Evolutionary conservation across 2,888 invertebrate genomes (phyloP).

Genomic region (Patella depressa): DNA sequence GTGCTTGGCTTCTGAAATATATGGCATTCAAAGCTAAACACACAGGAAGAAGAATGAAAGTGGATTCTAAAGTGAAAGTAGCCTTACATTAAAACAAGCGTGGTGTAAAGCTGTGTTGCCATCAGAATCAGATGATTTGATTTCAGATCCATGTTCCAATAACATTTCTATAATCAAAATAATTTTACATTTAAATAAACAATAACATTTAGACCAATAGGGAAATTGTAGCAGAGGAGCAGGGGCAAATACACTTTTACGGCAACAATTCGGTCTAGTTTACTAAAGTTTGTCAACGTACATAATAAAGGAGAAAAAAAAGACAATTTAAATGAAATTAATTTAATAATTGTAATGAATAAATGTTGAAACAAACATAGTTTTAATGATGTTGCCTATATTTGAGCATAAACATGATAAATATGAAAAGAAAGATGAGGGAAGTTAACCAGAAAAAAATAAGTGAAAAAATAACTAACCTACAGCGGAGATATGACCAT

Average conservation of each 20-base stretch:
- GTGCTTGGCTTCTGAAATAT: no score
- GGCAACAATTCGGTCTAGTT: no score
- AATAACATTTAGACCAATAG: no score
- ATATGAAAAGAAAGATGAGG: no score
- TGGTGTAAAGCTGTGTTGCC: slow-evolving; percentile 78
- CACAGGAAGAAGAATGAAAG: no score
- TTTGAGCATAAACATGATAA: no score
- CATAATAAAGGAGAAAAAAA: not conserved
- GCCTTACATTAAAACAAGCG: slow-evolving; percentile 75
- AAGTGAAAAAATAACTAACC: slow-evolving; percentile 68
- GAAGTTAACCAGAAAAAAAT: no score
- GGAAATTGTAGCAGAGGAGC: no score
- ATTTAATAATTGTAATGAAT: not conserved
- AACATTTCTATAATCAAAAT: slow-evolving; percentile 72
- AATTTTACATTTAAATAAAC: no score
- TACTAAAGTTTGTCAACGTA: not conserved
- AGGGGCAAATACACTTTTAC: no score
- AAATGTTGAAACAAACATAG: not conserved
- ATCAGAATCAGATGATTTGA: slow-evolving; percentile 73
- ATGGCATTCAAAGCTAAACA: no score
- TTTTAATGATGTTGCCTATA: no score
- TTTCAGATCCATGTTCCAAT: slow-evolving; percentile 74
- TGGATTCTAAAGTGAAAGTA: not conserved
- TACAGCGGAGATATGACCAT: slow-evolving; percentile 75
- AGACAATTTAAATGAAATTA: not conserved